Evolutionary conservation across 2,888 invertebrate species (phyloP), one percentile per base, ranked within the genome.

Genomic region (Eupithecia pulchellata): DNA sequence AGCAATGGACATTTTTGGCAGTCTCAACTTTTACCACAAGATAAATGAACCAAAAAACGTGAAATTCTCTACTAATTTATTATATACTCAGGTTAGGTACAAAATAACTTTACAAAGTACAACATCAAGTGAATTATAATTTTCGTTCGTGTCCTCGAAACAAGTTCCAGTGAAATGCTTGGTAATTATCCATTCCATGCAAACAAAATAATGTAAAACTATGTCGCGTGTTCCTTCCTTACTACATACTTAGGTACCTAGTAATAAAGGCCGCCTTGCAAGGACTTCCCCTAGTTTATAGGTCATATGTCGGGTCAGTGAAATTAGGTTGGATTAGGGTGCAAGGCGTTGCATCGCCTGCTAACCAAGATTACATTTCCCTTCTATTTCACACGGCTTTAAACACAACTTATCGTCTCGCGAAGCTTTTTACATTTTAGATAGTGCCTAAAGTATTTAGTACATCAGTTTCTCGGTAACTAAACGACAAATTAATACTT

Each of bases 141-240:
- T 39, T 71, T 64, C 60, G 63, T 71, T 64, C 60, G 64, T 68
- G 64, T 62, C 55, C 52, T 65, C 47, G 20, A 69, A 72, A 73
- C 68, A 64, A 67, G 70, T 74, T 77, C 75, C 64, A 69, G 65
- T 71, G 32, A 74, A 74, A 74, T 71, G 47, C 34, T 25, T 25
- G 11, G 63, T 71, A 76, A 77, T 76, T 75, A 73, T 76, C 72
- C 71, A 77, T 77, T 76, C 72, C 76, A 76, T 75, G 75, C 73
- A 66, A 75, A 63, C 32, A 52, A 69, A 66, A 66, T 72, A 66
- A 72, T 69, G 47, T 66, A 69, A 62, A 60, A 63, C 65, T 32
- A 27, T 67, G 76, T 77, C 69, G 77, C 77, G 77, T 77, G 77
- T 67, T 66, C 29, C 36, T 74, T 71, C 70, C 64, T 58, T 34